Percentiles rank a stretch among this genome's conserved stretches.
Conservation (phyloP, 2,888 invertebrate genomes). For the Dermolepida albohirtum region DNA sequence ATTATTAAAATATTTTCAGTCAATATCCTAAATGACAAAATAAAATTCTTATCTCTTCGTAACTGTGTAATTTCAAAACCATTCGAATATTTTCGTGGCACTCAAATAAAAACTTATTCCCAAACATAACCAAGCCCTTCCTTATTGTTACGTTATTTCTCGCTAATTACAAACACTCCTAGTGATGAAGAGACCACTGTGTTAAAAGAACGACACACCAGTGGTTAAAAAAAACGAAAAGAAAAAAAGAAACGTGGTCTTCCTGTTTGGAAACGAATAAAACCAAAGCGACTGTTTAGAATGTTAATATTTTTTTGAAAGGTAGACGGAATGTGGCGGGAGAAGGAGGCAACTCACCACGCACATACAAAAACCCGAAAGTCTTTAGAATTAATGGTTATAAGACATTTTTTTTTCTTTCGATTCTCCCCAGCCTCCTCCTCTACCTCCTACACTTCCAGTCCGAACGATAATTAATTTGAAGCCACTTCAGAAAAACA, state of each 20-base stretch:
- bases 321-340: constrained; percentile 43
- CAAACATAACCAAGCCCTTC: too few species aligned
- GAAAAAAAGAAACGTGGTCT: constrained; percentile 24
- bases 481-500: constrained; percentile 63
- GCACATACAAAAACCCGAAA: constrained; percentile 41
- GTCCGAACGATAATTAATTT: constrained; percentile 58
- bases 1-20: too few species aligned
- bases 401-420: constrained; percentile 45
- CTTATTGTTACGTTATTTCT: constrained; percentile 12
- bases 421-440: background rate
- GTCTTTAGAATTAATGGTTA: constrained; percentile 47
- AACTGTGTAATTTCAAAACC: too few species aligned
- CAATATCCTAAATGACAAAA: too few species aligned
- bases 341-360: constrained; percentile 10
- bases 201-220: background rate
- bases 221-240: constrained; percentile 2
- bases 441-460: constrained; percentile 2
- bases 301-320: constrained; percentile 44
- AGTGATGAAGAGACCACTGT: constrained; percentile 27
- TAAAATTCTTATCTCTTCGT: too few species aligned
- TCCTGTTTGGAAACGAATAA: constrained; percentile 40
- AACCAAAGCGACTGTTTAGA: constrained; percentile 39
- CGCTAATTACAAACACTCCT: constrained; percentile 22
- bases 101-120: too few species aligned
- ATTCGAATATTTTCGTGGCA: too few species aligned